These are phyloP conservation scores for Troglohyphantes excavatus DNA, from an alignment of 2,888 invertebrate species.

Conservation along the genomic window DNA sequence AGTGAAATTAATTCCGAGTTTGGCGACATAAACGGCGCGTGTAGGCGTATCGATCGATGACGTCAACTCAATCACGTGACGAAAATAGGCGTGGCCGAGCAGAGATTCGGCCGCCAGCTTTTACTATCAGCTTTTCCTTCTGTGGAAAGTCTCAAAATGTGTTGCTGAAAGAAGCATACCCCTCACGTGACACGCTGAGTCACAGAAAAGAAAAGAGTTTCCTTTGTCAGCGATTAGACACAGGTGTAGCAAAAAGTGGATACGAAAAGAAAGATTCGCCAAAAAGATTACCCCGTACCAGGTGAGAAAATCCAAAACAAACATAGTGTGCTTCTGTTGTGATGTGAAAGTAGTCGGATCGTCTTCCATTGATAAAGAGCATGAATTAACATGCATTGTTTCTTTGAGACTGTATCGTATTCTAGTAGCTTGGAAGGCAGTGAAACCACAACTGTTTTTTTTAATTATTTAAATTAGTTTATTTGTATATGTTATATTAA, in stretches of 20 bases:
- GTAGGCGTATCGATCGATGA: slow-evolving; percentile 58
- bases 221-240: too few relatives aligned
- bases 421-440: too few relatives aligned
- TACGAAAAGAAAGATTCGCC: too few relatives aligned
- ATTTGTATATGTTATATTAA: too few relatives aligned
- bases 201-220: not conserved
- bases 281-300: too few relatives aligned
- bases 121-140: not conserved
- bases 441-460: too few relatives aligned
- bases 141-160: not conserved
- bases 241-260: too few relatives aligned
- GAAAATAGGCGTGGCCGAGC: slow-evolving; percentile 47
- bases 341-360: not conserved
- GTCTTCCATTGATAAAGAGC: not conserved
- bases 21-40: not conserved
- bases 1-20: too few relatives aligned
- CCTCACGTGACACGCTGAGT: slow-evolving; percentile 33
- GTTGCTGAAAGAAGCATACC: slow-evolving; percentile 19
- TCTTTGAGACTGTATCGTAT: too few relatives aligned
- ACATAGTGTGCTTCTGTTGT: not conserved
- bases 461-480: too few relatives aligned
- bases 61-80: slow-evolving; percentile 46
- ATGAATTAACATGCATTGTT: not conserved
- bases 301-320: too few relatives aligned
- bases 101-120: slow-evolving; percentile 30